Base-by-base conservation (phyloP, 2,113 vertebrate species). In the Notothenia coriiceps region DNA sequence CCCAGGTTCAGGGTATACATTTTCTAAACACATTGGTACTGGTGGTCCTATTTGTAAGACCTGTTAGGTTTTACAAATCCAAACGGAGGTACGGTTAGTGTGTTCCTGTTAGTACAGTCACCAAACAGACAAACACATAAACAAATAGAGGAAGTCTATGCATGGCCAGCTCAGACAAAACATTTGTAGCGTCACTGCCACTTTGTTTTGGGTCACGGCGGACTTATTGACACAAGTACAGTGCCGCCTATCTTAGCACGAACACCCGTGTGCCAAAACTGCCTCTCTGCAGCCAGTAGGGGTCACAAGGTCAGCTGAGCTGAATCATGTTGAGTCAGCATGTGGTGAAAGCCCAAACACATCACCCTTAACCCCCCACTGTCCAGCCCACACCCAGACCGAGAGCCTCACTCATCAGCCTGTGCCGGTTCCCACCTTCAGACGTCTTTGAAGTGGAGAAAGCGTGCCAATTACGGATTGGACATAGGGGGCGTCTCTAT, bases 261-360 rank as follows among this genome's bases (percentile, higher is more conserved):
- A 55, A 72, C 64, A 77, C 78, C 85, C 77, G 20, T 75, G 73
- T 44, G 76, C 70, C 84, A 76, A 90, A 87, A 69, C 55, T 69
- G 70, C 81, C 66, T 78, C 70, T 69, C n/a, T 17, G 80, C 84
- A 88, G 84, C 80, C 72, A 69, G 47, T 59, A 72, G 44, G 69
- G 91, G 91, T 91, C 83, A 78, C 1, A 2, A 79, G 86, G 90
- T 91, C 89, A 80, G 67, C 75, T 62, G 35, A 79, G 88, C 79
- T 90, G 89, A 94, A 92, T 93, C 91, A 92, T 88, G 86, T 92
- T 77, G 87, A 94, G 89, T 91, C 90, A 92, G 90, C 90, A 74
- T 88, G 90, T 88, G 88, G 85, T 77, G 78, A 91, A 92, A 92
- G 86, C 80, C 82, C 84, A 88, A 92, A 92, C 86, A 93, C 81